Conservation (phyloP, 2,113 vertebrate species). For the Lethenteron reissneri region DNA sequence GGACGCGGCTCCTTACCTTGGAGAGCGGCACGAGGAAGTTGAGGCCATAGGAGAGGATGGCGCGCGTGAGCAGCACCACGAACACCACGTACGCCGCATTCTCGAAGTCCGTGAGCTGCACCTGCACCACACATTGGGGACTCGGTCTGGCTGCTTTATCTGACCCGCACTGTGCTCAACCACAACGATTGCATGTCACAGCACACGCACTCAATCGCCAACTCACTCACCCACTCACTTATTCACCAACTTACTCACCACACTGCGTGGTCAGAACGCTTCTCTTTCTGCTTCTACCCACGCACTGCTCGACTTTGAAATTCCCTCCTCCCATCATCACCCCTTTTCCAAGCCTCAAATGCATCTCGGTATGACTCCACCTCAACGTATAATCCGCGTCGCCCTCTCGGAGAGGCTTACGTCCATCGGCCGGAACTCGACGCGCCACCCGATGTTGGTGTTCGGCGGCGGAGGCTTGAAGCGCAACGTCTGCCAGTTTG, state of each 20-base stretch:
- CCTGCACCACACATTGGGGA: conserved; percentile 22
- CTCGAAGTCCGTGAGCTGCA: conserved; percentile 93
- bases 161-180: too few species aligned
- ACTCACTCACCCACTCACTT: too few species aligned
- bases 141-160: too few species aligned
- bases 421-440: conserved; percentile 95
- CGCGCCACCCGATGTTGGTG: conserved; percentile 95
- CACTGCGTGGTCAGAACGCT: too few species aligned
- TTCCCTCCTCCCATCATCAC: too few species aligned
- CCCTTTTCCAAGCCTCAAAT: too few species aligned
- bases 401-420: conserved; percentile 21
- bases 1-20: conserved; percentile 33
- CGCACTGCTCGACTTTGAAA: too few species aligned
- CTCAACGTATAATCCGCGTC: neutral
- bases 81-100: conserved; percentile 93
- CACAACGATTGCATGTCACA: too few species aligned
- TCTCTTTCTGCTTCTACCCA: too few species aligned
- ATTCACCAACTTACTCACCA: too few species aligned
- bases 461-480: conserved; percentile 96
- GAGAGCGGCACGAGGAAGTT: conserved; percentile 91
- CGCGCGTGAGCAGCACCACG: conserved; percentile 76
- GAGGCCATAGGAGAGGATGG: conserved; percentile 86
- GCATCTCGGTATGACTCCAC: too few species aligned
- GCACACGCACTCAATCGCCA: too few species aligned
- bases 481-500: conserved; percentile 98